Base-by-base conservation (phyloP, 2,888 invertebrate genomes). In the Neria commutata region DNA sequence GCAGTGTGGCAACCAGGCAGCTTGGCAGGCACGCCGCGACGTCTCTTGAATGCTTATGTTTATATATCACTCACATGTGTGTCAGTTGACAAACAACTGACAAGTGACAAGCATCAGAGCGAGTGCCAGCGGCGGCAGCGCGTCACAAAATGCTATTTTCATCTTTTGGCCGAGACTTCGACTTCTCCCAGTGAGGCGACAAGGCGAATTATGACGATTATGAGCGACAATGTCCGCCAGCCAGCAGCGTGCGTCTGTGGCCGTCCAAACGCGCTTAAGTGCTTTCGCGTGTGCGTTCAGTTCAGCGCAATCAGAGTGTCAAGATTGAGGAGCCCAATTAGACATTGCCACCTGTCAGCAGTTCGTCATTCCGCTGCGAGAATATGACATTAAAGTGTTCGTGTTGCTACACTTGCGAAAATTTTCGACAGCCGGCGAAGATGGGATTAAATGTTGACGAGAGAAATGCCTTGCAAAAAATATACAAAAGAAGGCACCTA, bases 301-400 rank as follows among this genome's bases (percentile, higher is more conserved):
- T 67, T 60, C 58, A 34, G 59, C 61, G 64, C 70, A 64, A 68
- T 57, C 63, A 59, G 61, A 65, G 73, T 76, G 75, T 72, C 74
- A 74, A 71, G 75, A 72, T 69, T 74, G 70, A 76, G 76, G 77
- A 77, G 77, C 76, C 79, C 81, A 80, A 81, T 81, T 81, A 81
- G 76, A 80, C 69, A 77, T 71, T 75, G 74, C 80, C 81, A 81
- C 81, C 81, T 81, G 81, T 81, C 81, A 81, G 81, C 81, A 81
- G 81, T 81, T 80, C 81, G 80, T 81, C 81, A 81, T 80, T 67
- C 68, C 62, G 65, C 67, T 62, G 60, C 65, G 62, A 65, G 73
- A 75, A 75, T 75, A 75, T 75, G 73, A 74, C 73, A 72, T 70
- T 10, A 11, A 37, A 10, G n/a, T 37, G 37, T 37, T 11, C 14